These are phyloP conservation scores for Aspidiotus destructor DNA, from an alignment of 2,888 invertebrate species.

Conservation along the genomic window DNA sequence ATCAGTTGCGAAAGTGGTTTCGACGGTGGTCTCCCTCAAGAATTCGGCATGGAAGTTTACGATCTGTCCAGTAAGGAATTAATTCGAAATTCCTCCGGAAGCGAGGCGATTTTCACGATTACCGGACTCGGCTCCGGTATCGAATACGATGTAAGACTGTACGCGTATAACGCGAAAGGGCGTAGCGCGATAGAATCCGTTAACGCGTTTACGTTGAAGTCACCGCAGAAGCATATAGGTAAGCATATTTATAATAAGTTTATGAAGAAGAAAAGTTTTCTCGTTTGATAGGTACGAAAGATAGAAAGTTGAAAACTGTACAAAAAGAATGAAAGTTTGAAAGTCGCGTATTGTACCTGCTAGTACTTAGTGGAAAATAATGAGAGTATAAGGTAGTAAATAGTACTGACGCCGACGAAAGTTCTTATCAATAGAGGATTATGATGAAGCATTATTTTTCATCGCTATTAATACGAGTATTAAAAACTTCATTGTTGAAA, in stretches of 20 bases:
- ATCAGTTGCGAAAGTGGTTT: conserved; percentile 66
- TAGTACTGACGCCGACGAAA: too few species aligned
- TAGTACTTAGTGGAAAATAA: too few species aligned
- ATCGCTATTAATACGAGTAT: too few species aligned
- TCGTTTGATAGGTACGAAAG: too few species aligned
- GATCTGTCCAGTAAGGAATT: conserved; percentile 46
- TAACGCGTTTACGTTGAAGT: conserved; percentile 60
- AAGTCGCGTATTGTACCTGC: too few species aligned
- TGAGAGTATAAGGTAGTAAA: too few species aligned
- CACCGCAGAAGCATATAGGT: conserved; percentile 48
- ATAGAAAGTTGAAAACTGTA: too few species aligned
- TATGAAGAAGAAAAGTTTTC: too few species aligned
- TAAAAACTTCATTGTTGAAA: too few species aligned
- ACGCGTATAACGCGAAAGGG: conserved; percentile 63
- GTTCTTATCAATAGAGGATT: too few species aligned
- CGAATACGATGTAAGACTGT: conserved; percentile 57
- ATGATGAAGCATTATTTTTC: too few species aligned
- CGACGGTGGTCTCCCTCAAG: conserved; percentile 64
- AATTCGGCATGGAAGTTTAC: conserved; percentile 63
- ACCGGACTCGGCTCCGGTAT: conserved; percentile 57
- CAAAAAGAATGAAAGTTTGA: too few species aligned
- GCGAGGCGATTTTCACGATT: conserved; percentile 55
- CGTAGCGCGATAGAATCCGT: conserved; percentile 55
- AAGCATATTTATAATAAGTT: conserved; percentile 8
- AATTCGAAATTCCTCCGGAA: conserved; percentile 50